phyloP scores from a whole-genome alignment of 2,113 vertebrate genomes.

The Apaloderma vittatum region DNA sequence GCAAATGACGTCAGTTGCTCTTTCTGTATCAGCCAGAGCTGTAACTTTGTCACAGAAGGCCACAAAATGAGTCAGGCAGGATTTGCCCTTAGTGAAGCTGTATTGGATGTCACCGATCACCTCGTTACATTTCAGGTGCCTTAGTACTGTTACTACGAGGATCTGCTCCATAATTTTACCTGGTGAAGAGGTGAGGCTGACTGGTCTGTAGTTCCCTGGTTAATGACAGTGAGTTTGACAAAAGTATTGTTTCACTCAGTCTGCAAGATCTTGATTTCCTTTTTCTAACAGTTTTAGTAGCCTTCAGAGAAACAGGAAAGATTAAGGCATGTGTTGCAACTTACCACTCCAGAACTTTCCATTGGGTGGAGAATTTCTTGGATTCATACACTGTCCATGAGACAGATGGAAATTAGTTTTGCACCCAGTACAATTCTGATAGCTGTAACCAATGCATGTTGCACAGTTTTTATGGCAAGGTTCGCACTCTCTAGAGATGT shows the following conservation, averaged over 20 bases:
- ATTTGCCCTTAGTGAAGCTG: no score
- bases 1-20: no score
- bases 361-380: background rate
- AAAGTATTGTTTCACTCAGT: background rate
- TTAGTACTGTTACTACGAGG: no score
- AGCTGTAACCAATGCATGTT: constrained; percentile 81
- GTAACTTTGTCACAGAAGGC: no score
- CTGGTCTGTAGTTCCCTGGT: no score
- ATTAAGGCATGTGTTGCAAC: background rate
- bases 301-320: background rate
- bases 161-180: no score
- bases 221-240: background rate
- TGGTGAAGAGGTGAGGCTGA: no score
- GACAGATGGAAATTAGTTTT: constrained; percentile 43
- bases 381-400: constrained; percentile 75
- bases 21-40: no score
- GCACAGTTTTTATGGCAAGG: constrained; percentile 85
- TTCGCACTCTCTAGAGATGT: constrained; percentile 81
- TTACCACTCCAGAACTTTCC: constrained; percentile 81
- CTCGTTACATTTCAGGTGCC: no score
- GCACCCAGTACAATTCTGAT: constrained; percentile 85
- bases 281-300: background rate
- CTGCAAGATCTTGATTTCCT: background rate
- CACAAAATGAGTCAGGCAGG: no score
- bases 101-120: no score